Evolutionary conservation across 1,140 invertebrate genomes (phyloP).

Genomic region (Nilaparvata lugens): DNA sequence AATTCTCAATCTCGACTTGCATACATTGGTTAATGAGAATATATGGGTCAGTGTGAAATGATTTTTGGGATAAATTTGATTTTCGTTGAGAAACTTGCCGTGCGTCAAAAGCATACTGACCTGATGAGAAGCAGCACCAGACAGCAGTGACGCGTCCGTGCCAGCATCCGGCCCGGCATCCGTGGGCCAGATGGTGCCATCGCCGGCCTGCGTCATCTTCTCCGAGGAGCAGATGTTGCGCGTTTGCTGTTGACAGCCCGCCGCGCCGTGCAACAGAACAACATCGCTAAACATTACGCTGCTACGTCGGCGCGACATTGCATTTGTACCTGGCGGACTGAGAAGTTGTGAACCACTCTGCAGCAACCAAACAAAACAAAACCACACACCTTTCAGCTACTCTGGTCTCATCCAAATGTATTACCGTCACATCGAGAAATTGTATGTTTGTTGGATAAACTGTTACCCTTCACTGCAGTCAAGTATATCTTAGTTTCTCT

Average conservation of each 20-base stretch:
- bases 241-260: constrained; percentile 33
- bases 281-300: constrained; percentile 84
- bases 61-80: too few relatives aligned
- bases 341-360: constrained; percentile 5
- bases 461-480: too few relatives aligned
- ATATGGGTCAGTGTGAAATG: too few relatives aligned
- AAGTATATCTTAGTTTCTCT: too few relatives aligned
- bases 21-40: too few relatives aligned
- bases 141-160: neutral
- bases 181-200: constrained; percentile 26
- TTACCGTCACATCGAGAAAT: too few relatives aligned
- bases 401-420: too few relatives aligned
- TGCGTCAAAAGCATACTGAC: neutral
- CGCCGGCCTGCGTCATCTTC: constrained; percentile 79
- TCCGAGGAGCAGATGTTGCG: constrained; percentile 72
- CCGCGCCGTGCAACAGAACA: constrained; percentile 56
- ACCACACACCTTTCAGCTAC: too few relatives aligned
- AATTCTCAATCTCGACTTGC: too few relatives aligned
- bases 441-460: too few relatives aligned
- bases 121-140: neutral
- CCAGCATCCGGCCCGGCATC: neutral
- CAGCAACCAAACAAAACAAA: too few relatives aligned
- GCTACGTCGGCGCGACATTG: constrained; percentile 45
- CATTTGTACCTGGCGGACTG: constrained; percentile 18
- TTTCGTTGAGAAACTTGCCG: too few relatives aligned